phyloP scores from a whole-genome alignment of 1,140 invertebrate genomes.

The Papilio glaucus region DNA sequence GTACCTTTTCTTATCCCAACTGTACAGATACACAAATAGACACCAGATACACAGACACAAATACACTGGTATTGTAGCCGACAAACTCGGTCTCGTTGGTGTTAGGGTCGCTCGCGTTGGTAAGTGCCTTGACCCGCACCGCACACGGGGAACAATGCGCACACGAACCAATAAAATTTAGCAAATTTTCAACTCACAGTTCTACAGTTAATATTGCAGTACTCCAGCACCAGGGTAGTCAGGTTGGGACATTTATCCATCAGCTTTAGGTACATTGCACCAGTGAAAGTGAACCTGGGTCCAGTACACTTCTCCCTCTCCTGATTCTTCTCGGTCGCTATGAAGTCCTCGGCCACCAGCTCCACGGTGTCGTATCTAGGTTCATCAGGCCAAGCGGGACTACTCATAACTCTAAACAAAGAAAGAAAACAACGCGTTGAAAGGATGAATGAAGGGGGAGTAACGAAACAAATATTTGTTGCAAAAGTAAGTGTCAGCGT shows the following conservation, averaged over 20 bases:
- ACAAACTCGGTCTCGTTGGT: no score
- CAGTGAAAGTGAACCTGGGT: slow-evolving; percentile 53
- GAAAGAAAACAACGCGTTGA: background rate
- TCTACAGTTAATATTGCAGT: slow-evolving; percentile 71
- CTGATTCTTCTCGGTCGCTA: background rate
- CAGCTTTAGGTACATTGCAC: slow-evolving; percentile 43
- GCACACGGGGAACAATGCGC: no score
- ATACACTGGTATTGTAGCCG: no score
- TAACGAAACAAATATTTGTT: background rate
- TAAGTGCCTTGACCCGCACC: background rate
- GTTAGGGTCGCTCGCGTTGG: no score
- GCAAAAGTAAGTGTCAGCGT: no score
- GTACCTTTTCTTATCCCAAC: no score
- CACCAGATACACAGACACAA: no score
- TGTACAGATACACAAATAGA: no score
- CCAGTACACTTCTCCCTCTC: slow-evolving; percentile 45
- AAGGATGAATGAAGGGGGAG: background rate
- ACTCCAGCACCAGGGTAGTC: slow-evolving; percentile 58
- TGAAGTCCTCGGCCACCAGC: slow-evolving; percentile 6
- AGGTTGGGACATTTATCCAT: slow-evolving; percentile 51
- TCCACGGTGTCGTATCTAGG: slow-evolving; percentile 21
- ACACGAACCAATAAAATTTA: no score
- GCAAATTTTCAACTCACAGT: slow-evolving; percentile 47
- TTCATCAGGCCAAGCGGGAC: slow-evolving; percentile 13
- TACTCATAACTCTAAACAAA: background rate